Evolutionary conservation across 2,888 invertebrate species (phyloP).

Genomic region (Seladonia tumulorum): DNA sequence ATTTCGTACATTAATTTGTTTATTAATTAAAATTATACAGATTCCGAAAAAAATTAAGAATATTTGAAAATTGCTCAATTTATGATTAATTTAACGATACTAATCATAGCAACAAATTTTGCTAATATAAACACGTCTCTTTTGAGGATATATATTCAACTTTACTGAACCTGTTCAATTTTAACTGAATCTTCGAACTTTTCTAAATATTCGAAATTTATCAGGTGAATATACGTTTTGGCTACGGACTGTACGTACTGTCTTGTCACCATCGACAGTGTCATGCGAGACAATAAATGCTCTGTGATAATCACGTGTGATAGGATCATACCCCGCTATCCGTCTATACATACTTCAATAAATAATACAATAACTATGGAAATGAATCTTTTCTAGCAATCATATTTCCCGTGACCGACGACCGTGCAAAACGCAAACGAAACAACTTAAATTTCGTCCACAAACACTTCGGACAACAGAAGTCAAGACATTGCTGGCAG

Average conservation of each 20-base stretch:
- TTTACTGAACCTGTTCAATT: neutral
- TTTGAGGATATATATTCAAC: neutral
- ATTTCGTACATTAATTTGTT: neutral
- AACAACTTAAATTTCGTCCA: constrained; percentile 10
- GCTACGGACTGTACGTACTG: neutral
- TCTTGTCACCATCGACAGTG: constrained; percentile 17
- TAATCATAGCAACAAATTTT: neutral
- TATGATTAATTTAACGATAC: neutral
- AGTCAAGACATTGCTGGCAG: constrained; percentile 8
- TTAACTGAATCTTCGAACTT: neutral
- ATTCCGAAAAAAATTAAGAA: neutral
- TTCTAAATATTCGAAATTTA: neutral
- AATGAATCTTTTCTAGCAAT: constrained; percentile 3
- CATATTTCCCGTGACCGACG: neutral
- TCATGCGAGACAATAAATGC: constrained; percentile 7
- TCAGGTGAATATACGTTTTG: neutral
- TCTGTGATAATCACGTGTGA: neutral
- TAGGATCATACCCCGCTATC: neutral
- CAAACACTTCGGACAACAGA: constrained; percentile 24
- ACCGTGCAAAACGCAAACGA: constrained; percentile 23
- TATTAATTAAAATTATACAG: neutral
- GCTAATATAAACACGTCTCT: neutral
- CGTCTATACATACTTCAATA: constrained; percentile 21
- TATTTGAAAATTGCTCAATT: neutral
- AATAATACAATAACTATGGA: constrained; percentile 19